Evolutionary conservation across 2,113 vertebrate genomes (phyloP), one percentile per base, ranked within the genome.

Genomic region (Serilophus lunatus): DNA sequence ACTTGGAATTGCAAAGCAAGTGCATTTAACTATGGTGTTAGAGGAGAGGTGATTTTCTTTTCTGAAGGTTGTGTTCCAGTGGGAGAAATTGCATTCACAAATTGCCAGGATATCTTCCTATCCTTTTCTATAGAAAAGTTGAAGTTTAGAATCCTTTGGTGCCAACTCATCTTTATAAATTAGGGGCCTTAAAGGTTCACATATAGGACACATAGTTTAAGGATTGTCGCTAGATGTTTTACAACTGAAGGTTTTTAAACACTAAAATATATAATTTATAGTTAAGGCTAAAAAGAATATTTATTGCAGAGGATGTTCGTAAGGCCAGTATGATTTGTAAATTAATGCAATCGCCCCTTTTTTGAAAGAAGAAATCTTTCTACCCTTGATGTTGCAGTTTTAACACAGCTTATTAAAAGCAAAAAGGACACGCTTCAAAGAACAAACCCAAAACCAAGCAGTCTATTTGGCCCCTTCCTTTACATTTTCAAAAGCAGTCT

Each of bases 261-360:
- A 98, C 98, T 98, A 98, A 98, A 98, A 97, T 98, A 97, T 98
- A 96, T 98, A 98, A 98, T 98, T 98, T 98, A 98, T 98, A 98
- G 98, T 97, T 98, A 98, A 98, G 98, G 98, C 98, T 97, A 98
- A 98, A 98, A 98, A 97, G 97, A 98, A 97, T 99, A 99, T 98
- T 99, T 99, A 98, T 99, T 98, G 94, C 98, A 97, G 97, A 98
- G 97, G 96, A 97, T 98, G 97, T 94, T 98, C 89, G 45, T 94
- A 97, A 97, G 98, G 98, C 98, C 98, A 98, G 98, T 98, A 98
- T 98, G 97, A 98, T 97, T 97, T 97, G 86, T 96, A 95, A 97
- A 97, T 97, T 93, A 88, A 97, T 96, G 97, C 97, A 96, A 95
- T 97, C 82, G 92, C 97, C 98, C 97, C 96, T 96, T 91, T 87